phyloP scores from a whole-genome alignment of 2,797 vertebrate genomes.

The Pachyuromys duprasi region DNA sequence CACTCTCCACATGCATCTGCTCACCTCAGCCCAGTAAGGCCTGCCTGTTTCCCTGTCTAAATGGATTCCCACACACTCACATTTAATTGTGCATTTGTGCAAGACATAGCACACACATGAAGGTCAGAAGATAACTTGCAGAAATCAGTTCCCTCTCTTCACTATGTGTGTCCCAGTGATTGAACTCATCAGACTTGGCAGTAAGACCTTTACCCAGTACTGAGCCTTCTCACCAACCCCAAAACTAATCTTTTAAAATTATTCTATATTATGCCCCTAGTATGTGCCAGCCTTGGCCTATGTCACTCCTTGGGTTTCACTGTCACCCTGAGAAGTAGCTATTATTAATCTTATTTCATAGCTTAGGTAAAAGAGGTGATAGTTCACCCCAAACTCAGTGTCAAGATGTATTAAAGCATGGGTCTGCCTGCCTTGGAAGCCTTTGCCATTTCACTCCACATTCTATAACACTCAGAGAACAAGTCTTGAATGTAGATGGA shows the following conservation, averaged over 20 bases:
- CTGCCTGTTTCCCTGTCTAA: slow-evolving; percentile 24
- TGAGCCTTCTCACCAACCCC: neutral
- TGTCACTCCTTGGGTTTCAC: neutral
- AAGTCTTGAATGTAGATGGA: neutral
- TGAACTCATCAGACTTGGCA: neutral
- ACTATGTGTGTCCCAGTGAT: neutral
- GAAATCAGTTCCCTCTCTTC: neutral
- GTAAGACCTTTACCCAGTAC: neutral
- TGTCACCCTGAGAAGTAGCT: neutral
- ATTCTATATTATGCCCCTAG: neutral
- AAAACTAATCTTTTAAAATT: neutral
- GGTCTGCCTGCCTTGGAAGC: neutral
- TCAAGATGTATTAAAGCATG: neutral
- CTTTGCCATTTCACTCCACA: fast-evolving
- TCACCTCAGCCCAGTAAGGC: neutral
- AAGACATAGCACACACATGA: neutral
- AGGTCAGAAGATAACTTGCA: neutral
- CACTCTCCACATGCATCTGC: too few relatives aligned
- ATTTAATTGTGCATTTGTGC: neutral
- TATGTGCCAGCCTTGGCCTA: neutral
- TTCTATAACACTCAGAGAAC: neutral
- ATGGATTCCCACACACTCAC: neutral
- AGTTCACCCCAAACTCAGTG: neutral
- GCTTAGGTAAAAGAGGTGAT: neutral
- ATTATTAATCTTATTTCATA: neutral